Evolutionary conservation across 2,113 vertebrate genomes (phyloP).

Genomic region (Phrynosoma blainvillii): DNA sequence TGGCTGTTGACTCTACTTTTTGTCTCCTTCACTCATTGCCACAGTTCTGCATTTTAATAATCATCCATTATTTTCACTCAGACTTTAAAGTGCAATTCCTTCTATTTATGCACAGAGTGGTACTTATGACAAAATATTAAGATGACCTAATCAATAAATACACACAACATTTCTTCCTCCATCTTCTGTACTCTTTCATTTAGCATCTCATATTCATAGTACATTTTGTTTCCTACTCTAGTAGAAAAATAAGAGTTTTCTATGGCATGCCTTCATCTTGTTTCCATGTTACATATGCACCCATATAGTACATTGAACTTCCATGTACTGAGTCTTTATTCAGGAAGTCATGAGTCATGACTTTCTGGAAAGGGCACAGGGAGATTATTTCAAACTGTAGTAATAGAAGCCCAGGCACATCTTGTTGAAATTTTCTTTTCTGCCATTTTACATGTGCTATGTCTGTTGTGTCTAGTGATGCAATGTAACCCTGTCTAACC

Average conservation of each 20-base stretch:
- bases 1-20: background rate
- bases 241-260: background rate
- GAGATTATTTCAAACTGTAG: background rate
- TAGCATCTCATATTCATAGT: background rate
- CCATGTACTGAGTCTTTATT: background rate
- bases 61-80: background rate
- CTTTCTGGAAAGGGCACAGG: background rate
- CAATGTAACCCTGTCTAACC: slow-evolving; percentile 41
- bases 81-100: background rate
- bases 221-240: background rate
- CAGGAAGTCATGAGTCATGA: background rate
- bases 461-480: slow-evolving; percentile 62
- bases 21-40: background rate
- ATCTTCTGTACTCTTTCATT: background rate
- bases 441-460: slow-evolving; percentile 58
- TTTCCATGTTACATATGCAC: background rate
- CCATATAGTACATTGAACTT: accelerated
- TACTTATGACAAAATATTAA: background rate
- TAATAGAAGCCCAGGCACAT: slow-evolving; percentile 33
- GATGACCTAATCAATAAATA: background rate
- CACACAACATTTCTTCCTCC: background rate
- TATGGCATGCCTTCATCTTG: accelerated
- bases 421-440: slow-evolving; percentile 55
- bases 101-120: background rate
- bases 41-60: background rate